Conservation (phyloP, 2,113 vertebrate species). For the Eudyptes chrysolophus region DNA sequence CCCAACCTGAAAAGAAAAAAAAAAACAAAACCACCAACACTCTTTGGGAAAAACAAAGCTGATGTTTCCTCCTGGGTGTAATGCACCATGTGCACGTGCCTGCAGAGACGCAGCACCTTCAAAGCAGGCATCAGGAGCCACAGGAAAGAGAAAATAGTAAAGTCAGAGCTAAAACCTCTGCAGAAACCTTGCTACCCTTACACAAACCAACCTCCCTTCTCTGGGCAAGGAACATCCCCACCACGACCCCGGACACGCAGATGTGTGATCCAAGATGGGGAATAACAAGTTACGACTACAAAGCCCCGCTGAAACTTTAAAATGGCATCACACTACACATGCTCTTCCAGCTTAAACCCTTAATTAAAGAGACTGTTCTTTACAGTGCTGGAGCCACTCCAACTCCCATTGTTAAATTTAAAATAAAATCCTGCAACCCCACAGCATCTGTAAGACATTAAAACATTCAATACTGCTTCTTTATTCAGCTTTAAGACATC, state of each 20-base stretch:
- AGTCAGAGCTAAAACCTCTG: background rate
- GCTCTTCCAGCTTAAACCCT: constrained; percentile 18
- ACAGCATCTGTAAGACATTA: constrained; percentile 56
- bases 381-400: constrained; percentile 32
- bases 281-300: constrained; percentile 12
- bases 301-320: constrained; percentile 12
- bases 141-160: background rate
- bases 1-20: background rate
- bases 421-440: constrained; percentile 39
- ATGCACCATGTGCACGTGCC: accelerated
- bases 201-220: background rate
- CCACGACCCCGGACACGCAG: background rate
- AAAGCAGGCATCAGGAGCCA: background rate
- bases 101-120: background rate
- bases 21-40: background rate
- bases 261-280: background rate
- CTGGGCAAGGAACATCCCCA: background rate
- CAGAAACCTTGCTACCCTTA: background rate
- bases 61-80: background rate
- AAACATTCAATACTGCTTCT: constrained; percentile 11
- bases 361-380: constrained; percentile 55
- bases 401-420: constrained; percentile 55
- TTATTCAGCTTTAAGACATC: constrained; percentile 32
- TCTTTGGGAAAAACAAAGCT: background rate
- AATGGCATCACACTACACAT: constrained; percentile 19